Base-by-base conservation (phyloP, 2,797 vertebrate genomes). In the Microchirus variegatus region DNA sequence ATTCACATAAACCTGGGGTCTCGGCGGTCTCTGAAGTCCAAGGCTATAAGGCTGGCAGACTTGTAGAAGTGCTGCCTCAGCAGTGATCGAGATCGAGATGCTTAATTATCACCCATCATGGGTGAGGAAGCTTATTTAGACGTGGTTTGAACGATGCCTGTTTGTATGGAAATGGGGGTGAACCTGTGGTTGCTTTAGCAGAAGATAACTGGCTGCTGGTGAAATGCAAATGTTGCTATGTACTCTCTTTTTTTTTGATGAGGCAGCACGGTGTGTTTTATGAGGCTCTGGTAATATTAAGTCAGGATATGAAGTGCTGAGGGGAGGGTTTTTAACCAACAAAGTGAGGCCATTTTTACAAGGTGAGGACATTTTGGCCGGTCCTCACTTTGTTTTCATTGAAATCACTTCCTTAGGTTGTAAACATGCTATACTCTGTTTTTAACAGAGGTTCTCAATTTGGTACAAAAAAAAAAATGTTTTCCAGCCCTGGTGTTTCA, bases 31-130 rank as follows among this genome's bases (percentile, higher is more conserved):
- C 86, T 46, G 65, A 67, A 67, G 77, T 77, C 49, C 80, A 9
- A 22, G 42, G 45, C 76, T 73, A 59, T 77, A 74, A 75, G 66
- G 15, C 70, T 4, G 61, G 53, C 45, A 56, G 75, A 75, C 75
- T 75, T 67, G 45, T 15, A 51, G 73, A 81, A 78, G 62, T 69
- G 83, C 81, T 80, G 80, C 74, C 67, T 84, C 60, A 2, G 80
- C 73, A 49, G 51, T 45, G 55, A 60, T 51, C 81, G n/a, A n/a
- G n/a, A n/a, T n/a, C 19, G 67, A 58, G 67, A 50, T 26, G 48
- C 59, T 60, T 57, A 9, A 75, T 76, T 67, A 84, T 83, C 70
- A 57, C 73, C 59, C 52, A 38, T 60, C 52, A 37, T 2, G 50
- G 64, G 72, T 48, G 43, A 58, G 62, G 51, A 63, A 6, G 40